Evolutionary conservation across 1,140 invertebrate species (phyloP), one percentile per base, ranked within the genome.

Genomic region (Anadara kagoshimensis): DNA sequence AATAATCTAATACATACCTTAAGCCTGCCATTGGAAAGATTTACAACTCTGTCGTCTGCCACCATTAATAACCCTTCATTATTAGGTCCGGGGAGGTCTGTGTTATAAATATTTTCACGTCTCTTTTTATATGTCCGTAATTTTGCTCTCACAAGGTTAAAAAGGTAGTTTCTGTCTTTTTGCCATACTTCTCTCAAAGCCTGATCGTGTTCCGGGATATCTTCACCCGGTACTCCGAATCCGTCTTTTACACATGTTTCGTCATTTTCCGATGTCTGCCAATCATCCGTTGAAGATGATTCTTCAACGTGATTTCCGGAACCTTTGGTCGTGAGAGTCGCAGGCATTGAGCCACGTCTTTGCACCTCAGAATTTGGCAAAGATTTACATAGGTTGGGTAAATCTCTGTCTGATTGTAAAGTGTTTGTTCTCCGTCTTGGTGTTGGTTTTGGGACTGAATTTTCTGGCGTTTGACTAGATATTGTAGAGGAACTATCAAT

Each of bases 161-260:
- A 76, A 4, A 83, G 61, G 58, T 83, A 80, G n/a, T 78, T 76
- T 22, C 77, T 71, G 61, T 83, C 82, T n/a, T 78, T 79, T 58
- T 78, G 69, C 78, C 79, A 81, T 5, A 80, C 74, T n/a, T 79
- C 72, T 29, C 73, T 77, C 24, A 83, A 47, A 12, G 75, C 72
- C 18, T 66, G 68, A 64, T 81, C 79, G 47, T 78, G 78, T 43
- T 36, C 73, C 51, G 44, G 78, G 70, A 73, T 41, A 41, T 45
- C 63, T 5, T 43, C 24, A 14, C 43, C 43, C 36, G 69, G 69
- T 57, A 69, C 11, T 18, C 63, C 56, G 41, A 61, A 45, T 24
- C 22, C 11, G 14, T 41, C 53, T 49, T 20, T 43, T 5, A 36
- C 29, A 36, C 29, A 36, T 7, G 24, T 1, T 18, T 36, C 5